A percentile compares a stretch with the other conserved stretches of the same genome.
Conservation (phyloP, 2,797 vertebrate genomes). For the Allobates femoralis region DNA sequence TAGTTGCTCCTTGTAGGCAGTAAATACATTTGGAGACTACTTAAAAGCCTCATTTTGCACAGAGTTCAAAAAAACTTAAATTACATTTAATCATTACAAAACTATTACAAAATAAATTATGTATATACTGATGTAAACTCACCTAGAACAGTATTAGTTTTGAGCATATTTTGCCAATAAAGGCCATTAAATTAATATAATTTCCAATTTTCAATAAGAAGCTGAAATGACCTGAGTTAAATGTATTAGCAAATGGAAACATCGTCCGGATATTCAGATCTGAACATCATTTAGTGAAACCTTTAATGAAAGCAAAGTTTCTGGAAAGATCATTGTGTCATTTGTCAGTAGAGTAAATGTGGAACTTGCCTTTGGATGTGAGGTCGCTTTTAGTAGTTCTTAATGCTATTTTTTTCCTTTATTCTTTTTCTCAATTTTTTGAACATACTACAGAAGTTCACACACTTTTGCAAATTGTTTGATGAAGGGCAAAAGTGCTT, state of each 20-base stretch:
- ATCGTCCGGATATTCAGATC: neutral
- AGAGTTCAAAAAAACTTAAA: neutral
- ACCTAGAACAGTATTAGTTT: neutral
- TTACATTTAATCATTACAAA: neutral
- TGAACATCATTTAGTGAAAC: neutral
- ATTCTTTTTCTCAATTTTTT: neutral
- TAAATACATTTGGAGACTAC: neutral
- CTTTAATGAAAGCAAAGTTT: neutral
- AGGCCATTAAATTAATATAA: neutral
- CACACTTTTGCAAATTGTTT: slow-evolving; percentile 4
- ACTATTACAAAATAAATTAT: neutral
- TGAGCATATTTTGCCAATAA: neutral
- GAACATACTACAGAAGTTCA: neutral
- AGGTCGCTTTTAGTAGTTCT: slow-evolving; percentile 3
- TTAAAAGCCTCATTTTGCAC: neutral
- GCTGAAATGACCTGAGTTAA: neutral
- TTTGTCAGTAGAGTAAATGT: slow-evolving; percentile 47
- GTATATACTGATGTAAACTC: neutral
- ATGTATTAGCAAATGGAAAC: neutral
- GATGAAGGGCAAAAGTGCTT: slow-evolving; percentile 6
- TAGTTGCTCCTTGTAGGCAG: neutral
- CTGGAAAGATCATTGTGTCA: slow-evolving; percentile 51
- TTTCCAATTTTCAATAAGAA: neutral
- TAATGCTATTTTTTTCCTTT: neutral
- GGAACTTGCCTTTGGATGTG: slow-evolving; percentile 36